Percentiles rank a stretch among this genome's conserved stretches.
These are phyloP conservation scores for Leucophenga varia DNA, from an alignment of 1,140 invertebrate genomes.

Conservation along the genomic window DNA sequence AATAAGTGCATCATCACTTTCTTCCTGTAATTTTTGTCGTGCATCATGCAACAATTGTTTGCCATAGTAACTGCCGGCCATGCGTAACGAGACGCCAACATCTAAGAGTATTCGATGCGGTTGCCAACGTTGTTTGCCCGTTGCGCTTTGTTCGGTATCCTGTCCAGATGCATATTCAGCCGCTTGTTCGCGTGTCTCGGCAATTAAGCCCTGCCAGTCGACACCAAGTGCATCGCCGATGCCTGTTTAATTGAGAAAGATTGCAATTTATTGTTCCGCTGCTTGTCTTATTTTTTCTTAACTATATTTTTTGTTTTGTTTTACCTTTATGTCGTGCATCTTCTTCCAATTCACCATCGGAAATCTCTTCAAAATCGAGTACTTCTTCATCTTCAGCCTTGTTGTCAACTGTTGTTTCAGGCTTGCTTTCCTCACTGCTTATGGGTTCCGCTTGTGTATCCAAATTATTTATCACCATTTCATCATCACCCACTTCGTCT, in stretches of 20 bases:
- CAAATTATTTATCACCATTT: slow-evolving; percentile 9
- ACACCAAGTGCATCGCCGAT: slow-evolving; percentile 87
- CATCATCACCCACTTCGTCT: slow-evolving; percentile 34
- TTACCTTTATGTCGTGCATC: slow-evolving; percentile 60
- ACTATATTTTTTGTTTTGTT: slow-evolving; percentile 59
- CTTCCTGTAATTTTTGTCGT: slow-evolving; percentile 33
- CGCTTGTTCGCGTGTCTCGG: slow-evolving; percentile 68
- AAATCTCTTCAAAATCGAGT: slow-evolving; percentile 86
- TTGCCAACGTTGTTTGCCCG: slow-evolving; percentile 74
- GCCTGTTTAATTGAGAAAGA: slow-evolving; percentile 55
- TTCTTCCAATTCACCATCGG: slow-evolving; percentile 83
- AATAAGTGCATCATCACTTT: slow-evolving; percentile 23
- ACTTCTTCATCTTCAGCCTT: slow-evolving; percentile 62
- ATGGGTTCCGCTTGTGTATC: slow-evolving; percentile 11
- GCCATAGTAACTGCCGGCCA: slow-evolving; percentile 67
- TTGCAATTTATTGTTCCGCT: background rate
- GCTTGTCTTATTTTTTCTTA: no score
- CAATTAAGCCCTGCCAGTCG: slow-evolving; percentile 86
- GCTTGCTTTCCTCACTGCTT: slow-evolving; percentile 37
- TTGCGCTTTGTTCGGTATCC: slow-evolving; percentile 56
- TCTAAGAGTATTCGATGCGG: slow-evolving; percentile 70
- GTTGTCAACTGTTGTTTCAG: slow-evolving; percentile 24
- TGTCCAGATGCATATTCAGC: slow-evolving; percentile 45
- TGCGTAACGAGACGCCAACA: slow-evolving; percentile 70
- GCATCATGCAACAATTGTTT: slow-evolving; percentile 59